Evolutionary conservation across 1,140 invertebrate genomes (phyloP), one percentile per base, ranked within the genome.

Genomic region (Fopius arisanus): DNA sequence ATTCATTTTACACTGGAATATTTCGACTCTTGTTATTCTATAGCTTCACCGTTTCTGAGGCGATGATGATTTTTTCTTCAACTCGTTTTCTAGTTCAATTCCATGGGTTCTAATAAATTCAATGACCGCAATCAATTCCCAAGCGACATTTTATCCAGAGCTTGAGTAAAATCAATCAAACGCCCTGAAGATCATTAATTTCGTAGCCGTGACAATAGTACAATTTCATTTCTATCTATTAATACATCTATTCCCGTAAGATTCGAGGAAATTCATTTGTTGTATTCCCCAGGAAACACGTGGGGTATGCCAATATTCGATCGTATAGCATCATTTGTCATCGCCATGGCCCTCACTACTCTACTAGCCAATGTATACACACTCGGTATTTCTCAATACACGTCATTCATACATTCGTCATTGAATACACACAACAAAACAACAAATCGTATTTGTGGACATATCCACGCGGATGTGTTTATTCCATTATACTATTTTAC

Each of bases 291-390:
- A 75, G 77, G 12, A 68, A 65, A 70, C 79, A 77, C 75, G 79
- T 75, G 74, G 67, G 74, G 77, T 81, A 83, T 85, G 80, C 84
- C 85, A 84, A 87, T 86, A 85, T 77, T 80, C 80, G 82, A 87
- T 87, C 83, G 81, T 82, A 77, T 76, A 81, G 75, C 74, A 80
- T 87, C 84, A 78, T 87, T 86, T 84, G 78, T 87, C 85, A 86
- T 85, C 77, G 75, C 69, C 74, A 26, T 75, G 48, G 21, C 51
- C 54, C 29, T 29, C 43, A 40, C 29, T 33, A 23, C 62, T 40
- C 3, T 54, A 26, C 72, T 68, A 63, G 16, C 9, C 3, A 59
- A 51, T 19, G 26, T 14, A 62, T 26, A 43, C 65, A 48, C 33
- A 37, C 28, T 33, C 29, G 37, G 29, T 59, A 28, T 28, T 68